Base-by-base conservation (phyloP, 2,888 invertebrate species). In the Agrotis exclamationis region DNA sequence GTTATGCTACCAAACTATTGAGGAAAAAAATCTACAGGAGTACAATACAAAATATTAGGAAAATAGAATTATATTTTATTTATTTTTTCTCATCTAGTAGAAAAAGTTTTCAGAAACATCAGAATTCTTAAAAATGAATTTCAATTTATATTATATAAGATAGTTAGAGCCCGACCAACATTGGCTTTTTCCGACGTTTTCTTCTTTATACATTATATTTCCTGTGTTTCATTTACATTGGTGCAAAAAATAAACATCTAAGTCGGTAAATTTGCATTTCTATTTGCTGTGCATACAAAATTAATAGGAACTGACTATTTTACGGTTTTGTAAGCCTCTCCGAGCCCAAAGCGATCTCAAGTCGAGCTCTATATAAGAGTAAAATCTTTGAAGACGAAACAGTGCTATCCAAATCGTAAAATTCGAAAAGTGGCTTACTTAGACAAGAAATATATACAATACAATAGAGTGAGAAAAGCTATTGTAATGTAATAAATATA, bases 41-140 rank as follows among this genome's bases (percentile, higher is more conserved):
- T 90, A 90, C 89, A 93, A 91, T 94, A 94, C 89, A 94, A 95
- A 94, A 93, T 87, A 93, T 95, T 95, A 95, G 94, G 95, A 95
- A 95, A 95, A 95, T 96, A 95, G 92, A 90, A 89, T 91, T 92
- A 91, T 90, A 91, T 89, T 87, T 93, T 86, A 87, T 85, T 89
- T 71, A 65, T 74, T 75, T 74, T 74, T 70, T 80, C 74, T 85
- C 76, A 73, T 84, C 92, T 93, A 94, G 85, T 90, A 91, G 91
- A 93, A 92, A 92, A 93, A 93, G 82, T 83, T 91, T 87, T 94
- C 92, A 91, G 93, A 94, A 94, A 94, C 87, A 89, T 91, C 87
- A 85, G 88, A 87, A 85, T 87, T 86, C 80, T 87, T 87, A 87
- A 20, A 86, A 88, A 89, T 86, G 78, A 87, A 84, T 85, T 76